These are phyloP conservation scores for Phengaris arion DNA, from an alignment of 2,888 invertebrate genomes.

Conservation along the genomic window DNA sequence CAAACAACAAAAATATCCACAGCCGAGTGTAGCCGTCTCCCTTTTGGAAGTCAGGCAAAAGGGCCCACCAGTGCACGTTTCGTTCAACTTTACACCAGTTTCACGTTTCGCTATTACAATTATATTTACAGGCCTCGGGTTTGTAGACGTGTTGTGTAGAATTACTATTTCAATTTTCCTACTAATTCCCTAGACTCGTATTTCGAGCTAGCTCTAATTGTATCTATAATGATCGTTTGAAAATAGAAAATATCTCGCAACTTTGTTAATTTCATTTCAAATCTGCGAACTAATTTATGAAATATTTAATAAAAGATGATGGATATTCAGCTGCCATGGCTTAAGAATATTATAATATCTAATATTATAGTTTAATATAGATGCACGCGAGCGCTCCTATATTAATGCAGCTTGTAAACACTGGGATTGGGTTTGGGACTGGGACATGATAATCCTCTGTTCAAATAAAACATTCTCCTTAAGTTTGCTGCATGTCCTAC, in stretches of 20 bases:
- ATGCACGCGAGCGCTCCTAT: not conserved
- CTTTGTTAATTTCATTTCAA: not conserved
- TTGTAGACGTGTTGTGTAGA: no score
- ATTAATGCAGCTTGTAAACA: not conserved
- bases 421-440: not conserved
- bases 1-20: no score
- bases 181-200: not conserved
- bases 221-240: not conserved
- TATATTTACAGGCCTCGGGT: not conserved
- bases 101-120: not conserved
- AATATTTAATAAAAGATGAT: constrained; percentile 13
- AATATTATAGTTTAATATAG: no score
- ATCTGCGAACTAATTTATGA: not conserved
- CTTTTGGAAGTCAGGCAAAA: no score
- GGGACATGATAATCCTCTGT: not conserved
- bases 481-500: no score
- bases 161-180: not conserved
- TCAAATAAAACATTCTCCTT: no score
- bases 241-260: not conserved
- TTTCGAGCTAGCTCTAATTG: not conserved
- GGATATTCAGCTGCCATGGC: not conserved
- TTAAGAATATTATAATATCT: not conserved
- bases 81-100: no score
- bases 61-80: no score
- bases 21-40: no score